Conservation (phyloP, 1,140 invertebrate genomes). For the Rhysida immarginata region DNA sequence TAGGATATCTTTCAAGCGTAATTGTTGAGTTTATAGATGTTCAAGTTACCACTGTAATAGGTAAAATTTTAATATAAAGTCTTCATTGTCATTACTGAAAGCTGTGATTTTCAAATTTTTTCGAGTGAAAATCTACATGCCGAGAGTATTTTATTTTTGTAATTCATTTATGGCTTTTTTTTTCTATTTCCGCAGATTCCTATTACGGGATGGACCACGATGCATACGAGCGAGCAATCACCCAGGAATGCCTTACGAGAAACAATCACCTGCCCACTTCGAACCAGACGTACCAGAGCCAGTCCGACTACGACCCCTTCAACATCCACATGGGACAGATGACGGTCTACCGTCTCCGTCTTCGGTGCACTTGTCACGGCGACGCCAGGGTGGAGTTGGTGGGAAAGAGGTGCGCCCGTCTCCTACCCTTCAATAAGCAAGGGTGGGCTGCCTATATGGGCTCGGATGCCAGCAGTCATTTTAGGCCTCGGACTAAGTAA, state of each 20-base stretch:
- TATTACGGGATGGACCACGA: constrained; percentile 36
- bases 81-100: no score
- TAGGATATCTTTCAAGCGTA: no score
- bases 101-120: no score
- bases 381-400: constrained; percentile 11
- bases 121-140: no score
- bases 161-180: no score
- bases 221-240: constrained; percentile 31
- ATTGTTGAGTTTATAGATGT: no score
- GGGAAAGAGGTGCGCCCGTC: constrained; percentile 21
- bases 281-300: constrained; percentile 18
- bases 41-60: no score
- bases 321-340: constrained; percentile 37
- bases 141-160: no score
- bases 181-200: constrained; percentile 17
- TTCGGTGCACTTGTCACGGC: constrained; percentile 26
- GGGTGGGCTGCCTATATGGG: constrained; percentile 34
- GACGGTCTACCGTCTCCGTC: constrained; percentile 34
- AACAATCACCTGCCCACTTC: constrained; percentile 17
- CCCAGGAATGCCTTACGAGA: constrained; percentile 27
- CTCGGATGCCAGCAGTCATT: constrained; percentile 24
- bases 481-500: neutral
- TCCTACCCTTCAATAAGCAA: constrained; percentile 30
- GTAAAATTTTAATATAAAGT: no score
- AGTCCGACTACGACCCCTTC: constrained; percentile 28